Conservation (phyloP, 2,888 invertebrate species). For the Gasteruption jaculator region DNA sequence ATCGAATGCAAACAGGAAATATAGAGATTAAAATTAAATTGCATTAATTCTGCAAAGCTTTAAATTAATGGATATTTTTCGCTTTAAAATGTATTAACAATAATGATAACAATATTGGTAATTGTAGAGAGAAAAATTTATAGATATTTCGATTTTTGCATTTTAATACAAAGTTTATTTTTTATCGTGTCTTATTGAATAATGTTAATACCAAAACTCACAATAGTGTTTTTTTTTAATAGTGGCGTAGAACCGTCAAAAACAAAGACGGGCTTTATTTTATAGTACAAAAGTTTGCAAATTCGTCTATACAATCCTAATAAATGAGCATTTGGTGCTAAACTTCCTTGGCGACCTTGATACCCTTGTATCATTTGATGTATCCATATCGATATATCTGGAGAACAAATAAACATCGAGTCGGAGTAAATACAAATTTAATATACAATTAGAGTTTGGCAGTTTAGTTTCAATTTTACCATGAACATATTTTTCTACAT, state of each 20-base stretch:
- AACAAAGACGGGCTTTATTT: slow-evolving; percentile 95
- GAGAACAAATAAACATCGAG: slow-evolving; percentile 20
- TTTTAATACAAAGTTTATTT: not conserved
- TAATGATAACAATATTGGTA: not conserved
- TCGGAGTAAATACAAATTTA: slow-evolving; percentile 12
- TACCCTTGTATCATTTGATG: slow-evolving; percentile 96
- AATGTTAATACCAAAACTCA: slow-evolving; percentile 52
- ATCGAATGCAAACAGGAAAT: no score
- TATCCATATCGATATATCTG: slow-evolving; percentile 99
- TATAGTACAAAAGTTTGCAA: slow-evolving; percentile 92
- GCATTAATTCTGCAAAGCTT: no score
- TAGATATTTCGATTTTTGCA: not conserved
- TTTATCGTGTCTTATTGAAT: not conserved
- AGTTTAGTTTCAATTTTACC: no score
- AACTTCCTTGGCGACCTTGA: slow-evolving; percentile 78
- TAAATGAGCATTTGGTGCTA: slow-evolving; percentile 86
- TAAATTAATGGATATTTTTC: no score
- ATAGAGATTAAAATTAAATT: no score
- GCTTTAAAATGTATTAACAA: no score
- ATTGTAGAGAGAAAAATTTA: not conserved
- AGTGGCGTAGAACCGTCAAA: slow-evolving; percentile 95
- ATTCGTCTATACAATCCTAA: slow-evolving; percentile 89
- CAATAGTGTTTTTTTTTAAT: slow-evolving; percentile 89
- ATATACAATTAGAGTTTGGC: no score
- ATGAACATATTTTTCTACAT: no score